Conservation (phyloP, 1,140 invertebrate genomes). For the Solen grandis region DNA sequence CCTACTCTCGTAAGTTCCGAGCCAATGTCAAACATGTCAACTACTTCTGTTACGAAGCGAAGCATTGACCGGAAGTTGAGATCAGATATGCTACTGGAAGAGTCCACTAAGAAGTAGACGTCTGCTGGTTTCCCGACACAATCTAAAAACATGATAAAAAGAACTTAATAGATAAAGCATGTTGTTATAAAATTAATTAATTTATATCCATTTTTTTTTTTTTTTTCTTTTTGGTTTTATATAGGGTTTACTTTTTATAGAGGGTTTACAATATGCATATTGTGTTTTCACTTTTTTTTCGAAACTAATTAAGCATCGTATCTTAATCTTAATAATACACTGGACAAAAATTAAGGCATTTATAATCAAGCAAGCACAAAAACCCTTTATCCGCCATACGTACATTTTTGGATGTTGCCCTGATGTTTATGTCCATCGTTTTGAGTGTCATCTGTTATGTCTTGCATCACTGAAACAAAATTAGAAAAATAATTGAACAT, state of each 20-base stretch:
- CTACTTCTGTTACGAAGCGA: constrained; percentile 65
- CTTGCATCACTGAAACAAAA: not conserved
- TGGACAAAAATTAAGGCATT: no score
- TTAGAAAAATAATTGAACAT: not conserved
- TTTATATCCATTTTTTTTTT: not conserved
- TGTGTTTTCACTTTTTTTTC: not conserved
- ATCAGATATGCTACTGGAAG: constrained; percentile 71
- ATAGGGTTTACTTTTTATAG: not conserved
- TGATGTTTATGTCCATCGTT: not conserved
- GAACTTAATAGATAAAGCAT: not conserved
- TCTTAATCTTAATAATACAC: not conserved
- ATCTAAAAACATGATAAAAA: constrained; percentile 56
- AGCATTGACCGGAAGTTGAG: constrained; percentile 66
- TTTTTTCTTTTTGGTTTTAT: not conserved
- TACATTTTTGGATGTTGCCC: no score
- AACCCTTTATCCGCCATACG: no score
- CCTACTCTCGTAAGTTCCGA: constrained; percentile 63
- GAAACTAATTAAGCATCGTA: not conserved
- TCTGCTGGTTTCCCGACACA: constrained; percentile 74
- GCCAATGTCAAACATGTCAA: constrained; percentile 65
- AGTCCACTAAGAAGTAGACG: constrained; percentile 73
- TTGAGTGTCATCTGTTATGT: not conserved
- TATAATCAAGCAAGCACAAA: no score
- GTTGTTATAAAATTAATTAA: not conserved
- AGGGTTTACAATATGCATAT: not conserved